Base-by-base conservation (phyloP, 2,797 vertebrate genomes). In the Epinephelus malabaricus region DNA sequence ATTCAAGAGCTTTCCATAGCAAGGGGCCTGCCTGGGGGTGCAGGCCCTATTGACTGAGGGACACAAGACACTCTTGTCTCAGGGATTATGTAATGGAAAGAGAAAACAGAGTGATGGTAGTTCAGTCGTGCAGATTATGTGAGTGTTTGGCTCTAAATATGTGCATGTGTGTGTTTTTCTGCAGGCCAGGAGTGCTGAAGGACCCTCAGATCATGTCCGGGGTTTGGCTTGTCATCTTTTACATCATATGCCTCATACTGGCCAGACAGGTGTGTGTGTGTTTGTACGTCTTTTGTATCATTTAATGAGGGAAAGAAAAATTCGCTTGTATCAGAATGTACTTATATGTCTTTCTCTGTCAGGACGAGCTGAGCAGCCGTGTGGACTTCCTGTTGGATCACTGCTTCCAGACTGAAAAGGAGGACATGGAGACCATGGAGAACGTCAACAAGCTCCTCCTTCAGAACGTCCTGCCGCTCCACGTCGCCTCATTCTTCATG, bases 341-440 rank as follows among this genome's bases (percentile, higher is more conserved):
- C 38, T 6, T 30, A 1, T 30, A 8, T 30, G 6, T 23, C 1
- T 23, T 11, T 25, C 11, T 55, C 23, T 18, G 0, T 51, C 82
- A 98, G 97, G 97, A 97, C 0, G 97, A 97, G 84, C 93, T 97
- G 80, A 93, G 95, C 2, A 96, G 95, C 79, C 96, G 97, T 1
- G 93, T 97, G 2, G 97, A 98, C 87, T 98, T 97, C 92, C 94
- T 97, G 76, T 87, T 97, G 94, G 94, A 97, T 58, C 95, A 91
- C 61, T 97, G 97, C 38, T 97, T 97, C 87, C 87, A 95, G 66
- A 83, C 84, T 38, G 97, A 97, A 81, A 79, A 85, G 0, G 97
- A 98, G 54, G 96, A 97, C 82, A 98, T 97, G 82, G 97, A 97
- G 91, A 97, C 94, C 0, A 97, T 97, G 91, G 96, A 97, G 92